phyloP scores from a whole-genome alignment of 1,140 invertebrate species.

The Drosophila hydei region DNA sequence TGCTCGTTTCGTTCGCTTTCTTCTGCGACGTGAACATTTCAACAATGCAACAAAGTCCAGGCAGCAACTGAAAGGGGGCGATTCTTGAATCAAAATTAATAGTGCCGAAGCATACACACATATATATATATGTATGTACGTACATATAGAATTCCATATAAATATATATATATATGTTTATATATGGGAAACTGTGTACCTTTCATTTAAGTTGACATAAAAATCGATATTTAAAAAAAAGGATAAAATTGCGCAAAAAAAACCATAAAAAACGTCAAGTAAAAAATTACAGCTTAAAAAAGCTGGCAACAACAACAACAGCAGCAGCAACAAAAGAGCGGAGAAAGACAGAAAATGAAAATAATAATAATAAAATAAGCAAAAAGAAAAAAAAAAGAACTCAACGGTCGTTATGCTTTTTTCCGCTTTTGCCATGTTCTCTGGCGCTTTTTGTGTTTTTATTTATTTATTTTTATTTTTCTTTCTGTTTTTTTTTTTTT shows the following conservation, averaged over 20 bases:
- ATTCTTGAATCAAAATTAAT: slow-evolving; percentile 52
- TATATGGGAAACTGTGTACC: slow-evolving; percentile 77
- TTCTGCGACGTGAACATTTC: slow-evolving; percentile 36
- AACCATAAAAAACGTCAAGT: slow-evolving; percentile 77
- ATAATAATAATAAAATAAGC: too few relatives aligned
- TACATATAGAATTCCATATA: too few relatives aligned
- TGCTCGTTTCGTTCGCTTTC: slow-evolving; percentile 17
- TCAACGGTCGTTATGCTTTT: slow-evolving; percentile 82
- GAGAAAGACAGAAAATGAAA: slow-evolving; percentile 62
- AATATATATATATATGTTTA: slow-evolving; percentile 32
- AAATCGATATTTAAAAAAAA: slow-evolving; percentile 78
- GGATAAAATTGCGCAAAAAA: slow-evolving; percentile 65
- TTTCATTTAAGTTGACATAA: slow-evolving; percentile 82
- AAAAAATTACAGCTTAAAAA: slow-evolving; percentile 81
- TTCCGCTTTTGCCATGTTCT: slow-evolving; percentile 58
- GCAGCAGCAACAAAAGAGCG: slow-evolving; percentile 38
- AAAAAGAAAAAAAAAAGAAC: slow-evolving; percentile 45
- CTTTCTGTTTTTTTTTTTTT: slow-evolving; percentile 12
- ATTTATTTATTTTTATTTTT: slow-evolving; percentile 64
- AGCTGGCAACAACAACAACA: slow-evolving; percentile 38
- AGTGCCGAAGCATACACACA: slow-evolving; percentile 46
- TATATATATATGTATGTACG: background rate
- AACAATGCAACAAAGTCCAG: slow-evolving; percentile 19
- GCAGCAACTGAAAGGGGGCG: background rate
- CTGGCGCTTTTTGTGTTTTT: slow-evolving; percentile 76